phyloP scores from a whole-genome alignment of 2,113 vertebrate species.

The Megaceryle maxima region DNA sequence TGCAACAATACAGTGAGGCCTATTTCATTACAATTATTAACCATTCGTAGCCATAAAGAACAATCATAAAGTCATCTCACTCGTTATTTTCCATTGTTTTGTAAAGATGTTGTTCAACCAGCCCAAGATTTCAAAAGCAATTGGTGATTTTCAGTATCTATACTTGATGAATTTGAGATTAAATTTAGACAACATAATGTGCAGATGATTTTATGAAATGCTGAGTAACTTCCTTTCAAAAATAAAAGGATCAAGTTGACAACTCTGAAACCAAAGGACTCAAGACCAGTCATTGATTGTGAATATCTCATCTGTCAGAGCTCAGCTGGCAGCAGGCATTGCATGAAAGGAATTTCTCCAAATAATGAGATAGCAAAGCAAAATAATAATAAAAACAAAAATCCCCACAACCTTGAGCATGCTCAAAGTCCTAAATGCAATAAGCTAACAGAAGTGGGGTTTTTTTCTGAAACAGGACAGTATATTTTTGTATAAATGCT shows the following conservation, averaged over 20 bases:
- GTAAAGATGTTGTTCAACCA: background rate
- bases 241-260: background rate
- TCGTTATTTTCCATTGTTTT: background rate
- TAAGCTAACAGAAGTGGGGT: background rate
- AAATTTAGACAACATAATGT: background rate
- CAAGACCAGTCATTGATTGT: background rate
- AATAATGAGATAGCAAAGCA: background rate
- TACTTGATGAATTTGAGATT: background rate
- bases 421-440: background rate
- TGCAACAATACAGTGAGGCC: background rate
- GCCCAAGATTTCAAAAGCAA: background rate
- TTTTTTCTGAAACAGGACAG: background rate
- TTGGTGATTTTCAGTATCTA: background rate
- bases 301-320: background rate
- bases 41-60: background rate
- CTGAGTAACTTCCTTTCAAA: background rate
- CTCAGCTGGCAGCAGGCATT: background rate
- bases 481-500: background rate
- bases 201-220: background rate
- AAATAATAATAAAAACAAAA: background rate
- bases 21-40: background rate
- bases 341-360: background rate
- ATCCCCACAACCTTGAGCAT: background rate
- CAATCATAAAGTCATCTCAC: background rate
- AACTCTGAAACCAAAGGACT: background rate